A percentile compares a stretch with the other conserved stretches of the same genome.
Evolutionary conservation across 1,140 invertebrate species (phyloP).

Genomic region (Pristionchus pacificus): DNA sequence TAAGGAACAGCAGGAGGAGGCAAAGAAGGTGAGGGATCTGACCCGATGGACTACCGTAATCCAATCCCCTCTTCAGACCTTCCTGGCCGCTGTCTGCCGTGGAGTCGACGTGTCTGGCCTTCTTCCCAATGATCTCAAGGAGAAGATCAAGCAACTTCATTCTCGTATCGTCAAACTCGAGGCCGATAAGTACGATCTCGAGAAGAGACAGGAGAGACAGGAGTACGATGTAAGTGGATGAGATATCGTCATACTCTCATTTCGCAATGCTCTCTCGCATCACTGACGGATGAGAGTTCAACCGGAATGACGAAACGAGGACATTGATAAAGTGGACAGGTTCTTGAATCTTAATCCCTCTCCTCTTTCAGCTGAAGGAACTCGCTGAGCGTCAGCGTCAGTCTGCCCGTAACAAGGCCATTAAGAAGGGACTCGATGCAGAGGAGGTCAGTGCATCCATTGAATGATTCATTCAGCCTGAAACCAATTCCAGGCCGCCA

Average conservation of each 20-base stretch:
- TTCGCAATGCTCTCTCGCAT: too few relatives aligned
- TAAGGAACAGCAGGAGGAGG: constrained; percentile 55
- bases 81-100: constrained; percentile 44
- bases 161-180: constrained; percentile 90
- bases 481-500: too few relatives aligned
- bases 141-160: constrained; percentile 68
- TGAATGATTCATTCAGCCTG: too few relatives aligned
- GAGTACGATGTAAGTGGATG: constrained; percentile 86
- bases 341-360: too few relatives aligned
- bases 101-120: constrained; percentile 44
- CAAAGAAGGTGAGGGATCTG: too few relatives aligned
- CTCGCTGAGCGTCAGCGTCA: constrained; percentile 96
- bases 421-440: constrained; percentile 91
- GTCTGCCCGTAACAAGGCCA: constrained; percentile 88
- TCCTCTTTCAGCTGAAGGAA: constrained; percentile 79
- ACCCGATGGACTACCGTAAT: too few relatives aligned
- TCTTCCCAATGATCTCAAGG: constrained; percentile 50
- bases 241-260: background rate
- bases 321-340: too few relatives aligned
- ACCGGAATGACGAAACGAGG: too few relatives aligned
- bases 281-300: too few relatives aligned
- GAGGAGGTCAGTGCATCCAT: too few relatives aligned
- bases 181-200: constrained; percentile 98
- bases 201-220: constrained; percentile 97
- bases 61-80: too few relatives aligned